These are phyloP conservation scores for Temnothorax rugatulus DNA, from an alignment of 2,888 invertebrate species.

Conservation along the genomic window DNA sequence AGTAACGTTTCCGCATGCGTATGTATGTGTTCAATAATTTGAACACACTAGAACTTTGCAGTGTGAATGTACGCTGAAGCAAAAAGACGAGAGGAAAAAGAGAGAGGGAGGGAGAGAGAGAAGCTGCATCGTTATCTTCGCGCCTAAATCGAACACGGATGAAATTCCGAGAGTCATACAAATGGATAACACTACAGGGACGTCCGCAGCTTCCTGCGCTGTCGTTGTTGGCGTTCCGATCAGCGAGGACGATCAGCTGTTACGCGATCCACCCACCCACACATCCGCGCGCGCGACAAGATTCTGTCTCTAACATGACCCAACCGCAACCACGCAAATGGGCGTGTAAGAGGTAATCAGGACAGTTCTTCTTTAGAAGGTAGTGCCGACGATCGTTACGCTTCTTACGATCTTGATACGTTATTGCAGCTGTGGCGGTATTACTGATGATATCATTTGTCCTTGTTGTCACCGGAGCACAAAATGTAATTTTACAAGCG, in stretches of 20 bases:
- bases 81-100: neutral
- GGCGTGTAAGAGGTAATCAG: conserved; percentile 53
- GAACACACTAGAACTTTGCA: conserved; percentile 17
- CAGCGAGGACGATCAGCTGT: conserved; percentile 77
- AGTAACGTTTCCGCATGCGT: neutral
- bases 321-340: conserved; percentile 50
- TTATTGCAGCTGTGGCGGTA: conserved; percentile 22
- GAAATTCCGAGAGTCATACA: conserved; percentile 78
- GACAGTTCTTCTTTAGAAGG: conserved; percentile 47
- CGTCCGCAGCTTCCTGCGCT: conserved; percentile 75
- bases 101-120: conserved; percentile 27
- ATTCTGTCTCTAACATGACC: conserved; percentile 41
- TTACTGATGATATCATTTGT: conserved; percentile 43
- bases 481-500: conserved; percentile 44
- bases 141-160: conserved; percentile 79
- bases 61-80: neutral
- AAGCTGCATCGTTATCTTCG: conserved; percentile 74
- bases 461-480: conserved; percentile 28
- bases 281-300: conserved; percentile 45
- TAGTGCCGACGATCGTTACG: conserved; percentile 38
- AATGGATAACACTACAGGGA: conserved; percentile 77
- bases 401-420: conserved; percentile 49
- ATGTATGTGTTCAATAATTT: conserved; percentile 2
- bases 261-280: conserved; percentile 69
- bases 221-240: conserved; percentile 69